Percentiles rank a stretch among this genome's conserved stretches.
These are phyloP conservation scores for Drosophila willistoni DNA, from an alignment of 1,140 invertebrate species.

Conservation along the genomic window DNA sequence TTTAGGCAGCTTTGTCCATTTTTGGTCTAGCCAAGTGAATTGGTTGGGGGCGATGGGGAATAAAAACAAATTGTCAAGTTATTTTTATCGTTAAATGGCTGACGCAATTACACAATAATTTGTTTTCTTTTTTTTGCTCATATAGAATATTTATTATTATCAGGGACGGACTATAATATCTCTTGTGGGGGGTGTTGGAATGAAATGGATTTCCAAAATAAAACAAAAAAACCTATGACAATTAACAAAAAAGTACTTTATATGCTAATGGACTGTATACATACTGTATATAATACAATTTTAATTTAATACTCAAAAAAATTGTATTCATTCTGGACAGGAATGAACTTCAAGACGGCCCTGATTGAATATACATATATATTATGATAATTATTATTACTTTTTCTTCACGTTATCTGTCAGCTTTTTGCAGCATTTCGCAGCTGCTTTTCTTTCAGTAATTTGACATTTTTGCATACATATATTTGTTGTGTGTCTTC, in stretches of 20 bases:
- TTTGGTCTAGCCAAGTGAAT: constrained; percentile 25
- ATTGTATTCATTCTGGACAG: neutral
- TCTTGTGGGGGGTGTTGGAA: neutral
- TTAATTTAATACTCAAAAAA: too few species aligned
- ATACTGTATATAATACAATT: too few species aligned
- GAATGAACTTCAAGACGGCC: neutral
- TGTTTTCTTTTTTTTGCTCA: constrained; percentile 13
- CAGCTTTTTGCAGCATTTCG: constrained; percentile 3
- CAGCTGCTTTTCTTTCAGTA: constrained; percentile 41
- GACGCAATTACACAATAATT: constrained; percentile 66
- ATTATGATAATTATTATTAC: neutral
- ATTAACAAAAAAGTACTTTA: too few species aligned
- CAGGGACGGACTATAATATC: neutral
- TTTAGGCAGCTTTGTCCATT: constrained; percentile 28
- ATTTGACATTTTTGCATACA: constrained; percentile 52
- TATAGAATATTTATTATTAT: constrained; percentile 1
- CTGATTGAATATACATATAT: neutral
- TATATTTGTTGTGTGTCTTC: constrained; percentile 21
- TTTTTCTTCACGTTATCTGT: neutral
- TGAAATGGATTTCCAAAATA: neutral
- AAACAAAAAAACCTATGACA: too few species aligned
- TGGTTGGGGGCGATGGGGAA: neutral
- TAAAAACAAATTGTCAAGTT: constrained; percentile 27
- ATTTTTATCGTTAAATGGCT: constrained; percentile 57
- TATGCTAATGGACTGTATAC: neutral